Percentiles rank a stretch among this genome's conserved stretches.
phyloP scores from a whole-genome alignment of 2,797 vertebrate genomes.

The Eidolon dupreanum region DNA sequence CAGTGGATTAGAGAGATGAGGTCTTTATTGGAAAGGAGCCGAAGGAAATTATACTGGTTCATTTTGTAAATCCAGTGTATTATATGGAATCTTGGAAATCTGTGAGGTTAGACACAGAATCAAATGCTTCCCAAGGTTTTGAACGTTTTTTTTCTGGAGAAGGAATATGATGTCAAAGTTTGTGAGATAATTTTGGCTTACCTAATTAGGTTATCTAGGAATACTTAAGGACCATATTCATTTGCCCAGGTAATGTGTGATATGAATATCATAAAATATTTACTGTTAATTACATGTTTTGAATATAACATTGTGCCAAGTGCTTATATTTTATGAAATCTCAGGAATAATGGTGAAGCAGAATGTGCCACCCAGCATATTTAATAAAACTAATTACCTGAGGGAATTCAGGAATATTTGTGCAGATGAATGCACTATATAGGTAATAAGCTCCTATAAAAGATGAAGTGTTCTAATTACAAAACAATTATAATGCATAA shows the following conservation, averaged over 20 bases:
- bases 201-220: conserved; percentile 62
- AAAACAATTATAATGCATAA: conserved; percentile 59
- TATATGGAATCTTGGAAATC: background rate
- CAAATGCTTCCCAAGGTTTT: background rate
- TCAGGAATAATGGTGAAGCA: conserved; percentile 37
- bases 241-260: conserved; percentile 64
- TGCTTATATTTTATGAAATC: conserved; percentile 65
- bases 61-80: background rate
- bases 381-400: conserved; percentile 69
- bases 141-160: background rate
- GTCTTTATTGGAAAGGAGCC: background rate
- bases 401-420: conserved; percentile 60
- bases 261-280: conserved; percentile 48
- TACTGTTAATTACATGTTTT: conserved; percentile 72
- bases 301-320: conserved; percentile 40
- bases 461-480: conserved; percentile 71
- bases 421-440: conserved; percentile 50
- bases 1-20: background rate
- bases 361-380: conserved; percentile 47
- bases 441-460: conserved; percentile 68
- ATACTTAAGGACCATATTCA: conserved; percentile 31
- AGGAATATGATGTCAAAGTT: conserved; percentile 12
- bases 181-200: conserved; percentile 56
- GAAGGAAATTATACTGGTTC: background rate
- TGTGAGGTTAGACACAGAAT: background rate